A percentile compares a stretch with the other conserved stretches of the same genome.
Evolutionary conservation across 2,113 vertebrate species (phyloP).

Genomic region (Ia io): DNA sequence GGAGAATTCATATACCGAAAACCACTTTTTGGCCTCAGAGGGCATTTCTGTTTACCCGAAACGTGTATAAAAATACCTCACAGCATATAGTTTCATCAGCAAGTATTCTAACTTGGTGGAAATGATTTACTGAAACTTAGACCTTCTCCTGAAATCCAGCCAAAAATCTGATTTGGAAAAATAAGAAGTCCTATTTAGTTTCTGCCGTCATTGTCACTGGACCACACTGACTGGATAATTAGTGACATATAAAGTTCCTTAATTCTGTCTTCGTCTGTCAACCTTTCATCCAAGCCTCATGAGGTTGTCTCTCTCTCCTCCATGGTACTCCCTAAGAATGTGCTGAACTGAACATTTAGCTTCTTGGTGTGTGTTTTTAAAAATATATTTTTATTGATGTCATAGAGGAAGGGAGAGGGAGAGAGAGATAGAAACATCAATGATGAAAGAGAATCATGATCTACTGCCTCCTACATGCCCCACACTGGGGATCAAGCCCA

Average conservation of each 20-base stretch:
- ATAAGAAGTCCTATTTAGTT: constrained; percentile 62
- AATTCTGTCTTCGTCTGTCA: constrained; percentile 4
- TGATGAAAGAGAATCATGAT: too few relatives aligned
- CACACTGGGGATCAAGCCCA: too few relatives aligned
- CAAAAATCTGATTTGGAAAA: constrained; percentile 67
- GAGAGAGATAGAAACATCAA: too few relatives aligned
- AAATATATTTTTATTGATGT: too few relatives aligned
- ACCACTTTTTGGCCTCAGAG: not conserved
- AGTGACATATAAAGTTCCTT: constrained; percentile 40
- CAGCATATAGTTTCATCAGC: constrained; percentile 26
- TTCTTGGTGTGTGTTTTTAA: not conserved
- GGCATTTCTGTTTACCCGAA: constrained; percentile 25
- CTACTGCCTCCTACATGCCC: too few relatives aligned
- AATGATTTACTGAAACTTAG: constrained; percentile 71
- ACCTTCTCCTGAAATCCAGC: constrained; percentile 59
- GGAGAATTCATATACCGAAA: not conserved
- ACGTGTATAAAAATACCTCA: constrained; percentile 20
- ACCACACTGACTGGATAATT: not conserved
- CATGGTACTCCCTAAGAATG: not conserved
- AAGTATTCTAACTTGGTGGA: constrained; percentile 41
- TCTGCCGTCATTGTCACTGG: not conserved
- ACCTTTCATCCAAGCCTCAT: not conserved
- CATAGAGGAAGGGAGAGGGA: too few relatives aligned
- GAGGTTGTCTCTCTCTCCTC: not conserved
- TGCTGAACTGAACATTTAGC: not conserved